phyloP scores from a whole-genome alignment of 2,888 invertebrate genomes.

The Campoplex capitator region DNA sequence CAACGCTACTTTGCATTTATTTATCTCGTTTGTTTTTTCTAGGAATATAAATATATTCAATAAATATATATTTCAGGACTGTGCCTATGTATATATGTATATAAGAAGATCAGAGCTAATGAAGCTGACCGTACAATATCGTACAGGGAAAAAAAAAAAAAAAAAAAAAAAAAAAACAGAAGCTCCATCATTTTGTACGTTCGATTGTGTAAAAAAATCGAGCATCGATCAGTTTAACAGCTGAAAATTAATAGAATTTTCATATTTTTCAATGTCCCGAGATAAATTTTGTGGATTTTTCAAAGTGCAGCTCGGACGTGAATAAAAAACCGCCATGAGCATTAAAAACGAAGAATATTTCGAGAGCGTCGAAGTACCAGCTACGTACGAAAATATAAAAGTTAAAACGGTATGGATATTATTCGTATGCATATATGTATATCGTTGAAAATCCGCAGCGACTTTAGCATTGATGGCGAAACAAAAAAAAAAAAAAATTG shows the following conservation, averaged over 20 bases:
- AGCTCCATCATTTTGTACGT: not conserved
- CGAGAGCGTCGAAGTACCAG: constrained; percentile 35
- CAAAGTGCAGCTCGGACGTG: not conserved
- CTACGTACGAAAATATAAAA: constrained; percentile 71
- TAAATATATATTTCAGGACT: constrained; percentile 64
- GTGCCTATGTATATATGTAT: constrained; percentile 37
- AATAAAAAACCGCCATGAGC: not conserved
- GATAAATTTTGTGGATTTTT: not conserved
- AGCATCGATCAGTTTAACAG: not conserved
- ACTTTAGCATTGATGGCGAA: constrained; percentile 12
- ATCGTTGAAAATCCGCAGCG: constrained; percentile 20
- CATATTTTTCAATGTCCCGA: not conserved
- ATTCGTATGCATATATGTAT: constrained; percentile 27
- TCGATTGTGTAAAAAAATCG: constrained; percentile 2
- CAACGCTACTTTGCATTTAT: constrained; percentile 34
- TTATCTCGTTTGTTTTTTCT: constrained; percentile 25
- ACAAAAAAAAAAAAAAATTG: not conserved
- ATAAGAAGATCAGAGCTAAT: constrained; percentile 14
- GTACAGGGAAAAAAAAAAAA: not conserved
- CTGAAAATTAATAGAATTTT: not conserved
- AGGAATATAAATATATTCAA: constrained; percentile 62
- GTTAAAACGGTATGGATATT: constrained; percentile 41
- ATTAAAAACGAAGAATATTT: constrained; percentile 4
- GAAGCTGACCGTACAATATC: constrained; percentile 34
- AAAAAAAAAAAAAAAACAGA: not conserved